Base-by-base conservation (phyloP, 2,113 vertebrate species). In the Pterocles gutturalis region DNA sequence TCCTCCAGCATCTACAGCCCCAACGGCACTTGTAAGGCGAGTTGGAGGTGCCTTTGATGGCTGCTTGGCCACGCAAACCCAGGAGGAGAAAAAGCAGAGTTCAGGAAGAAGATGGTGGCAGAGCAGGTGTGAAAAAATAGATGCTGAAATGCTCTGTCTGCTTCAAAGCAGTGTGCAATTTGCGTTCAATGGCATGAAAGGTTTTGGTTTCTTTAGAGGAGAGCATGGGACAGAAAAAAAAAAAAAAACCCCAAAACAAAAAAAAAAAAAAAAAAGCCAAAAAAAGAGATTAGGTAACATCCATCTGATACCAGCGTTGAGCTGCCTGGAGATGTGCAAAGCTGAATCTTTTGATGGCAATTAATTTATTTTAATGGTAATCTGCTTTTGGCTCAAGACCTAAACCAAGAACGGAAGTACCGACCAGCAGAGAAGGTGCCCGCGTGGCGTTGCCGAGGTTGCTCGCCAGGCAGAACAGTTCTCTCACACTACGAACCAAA, bases 401-500 rank as follows among this genome's bases (percentile, higher is more conserved):
- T 73, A 60, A 77, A 60, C 17, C 8, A 57, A 49, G 2, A 20
- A 22, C 12, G n/a, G 29, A 76, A 38, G 53, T 17, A 54, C 6
- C 49, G 38, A 43, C 14, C 13, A 58, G 57, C 80, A 70, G 83
- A 69, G 49, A 28, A 45, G 20, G 61, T n/a, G 28, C 38, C 13
- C 0, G 0, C 1, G 0, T 10, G 26, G 38, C 1, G 2, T 33
- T 46, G 34, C 14, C 33, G 31, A n/a, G 8, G 36, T 8, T 51
- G 28, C 41, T 53, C 43, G 34, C 48, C 21, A 26, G 2, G 11
- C 19, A 84, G 24, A 60, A 29, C 14, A 20, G 20, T 62, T 78
- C 18, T 62, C 41, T 72, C 3, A 0, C 28, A 26, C 19, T 53
- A 19, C 14, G 7, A 41, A 7, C 13, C 4, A 15, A 62, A 51